Base-by-base conservation (phyloP, 92 coral and sea anemone genomes). In the Blastomussa wellsi region DNA sequence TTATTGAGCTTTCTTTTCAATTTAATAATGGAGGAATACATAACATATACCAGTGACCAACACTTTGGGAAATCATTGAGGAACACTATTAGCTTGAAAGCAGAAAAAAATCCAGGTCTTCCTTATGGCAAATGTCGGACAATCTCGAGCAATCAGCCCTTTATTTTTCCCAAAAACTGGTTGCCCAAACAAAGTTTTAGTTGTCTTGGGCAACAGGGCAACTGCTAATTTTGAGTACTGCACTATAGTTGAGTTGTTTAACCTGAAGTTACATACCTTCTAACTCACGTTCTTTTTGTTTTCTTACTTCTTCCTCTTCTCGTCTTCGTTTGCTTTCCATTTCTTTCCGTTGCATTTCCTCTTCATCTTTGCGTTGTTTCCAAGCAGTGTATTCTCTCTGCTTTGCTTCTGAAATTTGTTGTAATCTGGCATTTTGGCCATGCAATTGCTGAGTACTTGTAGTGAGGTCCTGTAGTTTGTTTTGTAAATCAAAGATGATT, bases 301-400 rank as follows among this genome's bases (percentile, higher is more conserved):
- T 91, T 82, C 94, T 84, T 38, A 85, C 88, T 82, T 91, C 94
- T 49, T 96, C 99, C 66, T 95, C 99, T 79, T 92, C 99, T 57
- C 91, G 78, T 78, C 88, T 89, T 78, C 91, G 87, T 65, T 73
- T 88, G 59, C 89, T 74, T 17, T 96, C 99, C 79, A 72, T 51
- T 42, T 96, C 99, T 68, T 80, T 92, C 53, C 88, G 89, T 78
- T 86, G 86, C 59, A 91, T 89, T 42, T 91, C 94, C 28, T 96
- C 99, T 28, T 95, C 98, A 69, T 96, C 99, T 84, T 96, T 95
- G 60, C 86, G 86, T 59, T 89, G 91, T 85, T 94, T 96, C 98
- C 95, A 94, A 19, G 84, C 53, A 4, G 90, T 89, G 80, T 94
- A 92, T 42, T 96, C 99, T 47, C 95, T 90, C 84, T 96, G 98